These are phyloP conservation scores for Falco rusticolus DNA, from an alignment of 2,797 vertebrate genomes.

Conservation along the genomic window DNA sequence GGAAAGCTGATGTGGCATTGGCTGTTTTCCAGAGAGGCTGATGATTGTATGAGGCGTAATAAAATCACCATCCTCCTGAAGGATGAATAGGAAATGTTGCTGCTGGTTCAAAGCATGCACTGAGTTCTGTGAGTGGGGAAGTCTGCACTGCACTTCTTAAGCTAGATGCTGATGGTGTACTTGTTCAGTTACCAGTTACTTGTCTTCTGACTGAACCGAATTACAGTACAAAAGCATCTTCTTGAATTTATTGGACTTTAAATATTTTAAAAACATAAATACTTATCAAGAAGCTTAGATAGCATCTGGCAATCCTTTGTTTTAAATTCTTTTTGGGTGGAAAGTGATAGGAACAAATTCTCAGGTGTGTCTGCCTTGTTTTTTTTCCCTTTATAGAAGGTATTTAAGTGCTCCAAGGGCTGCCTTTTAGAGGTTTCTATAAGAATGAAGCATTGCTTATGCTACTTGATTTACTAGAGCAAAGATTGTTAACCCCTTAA, in stretches of 20 bases:
- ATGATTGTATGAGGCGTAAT: not conserved
- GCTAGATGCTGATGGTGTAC: not conserved
- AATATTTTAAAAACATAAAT: not conserved
- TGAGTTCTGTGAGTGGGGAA: not conserved
- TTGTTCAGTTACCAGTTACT: not conserved
- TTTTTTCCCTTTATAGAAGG: not conserved
- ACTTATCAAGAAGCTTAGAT: not conserved
- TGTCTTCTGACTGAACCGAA: not conserved
- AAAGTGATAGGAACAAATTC: not conserved
- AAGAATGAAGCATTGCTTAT: not conserved
- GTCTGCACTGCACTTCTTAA: rapidly evolving
- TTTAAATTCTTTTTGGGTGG: not conserved
- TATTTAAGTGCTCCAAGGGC: not conserved
- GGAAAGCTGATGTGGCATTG: not conserved
- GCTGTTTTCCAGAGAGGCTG: not conserved
- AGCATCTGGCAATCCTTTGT: not conserved
- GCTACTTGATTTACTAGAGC: not conserved
- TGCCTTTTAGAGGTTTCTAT: not conserved
- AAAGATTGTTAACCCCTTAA: not conserved
- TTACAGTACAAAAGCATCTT: not conserved
- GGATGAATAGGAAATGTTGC: not conserved
- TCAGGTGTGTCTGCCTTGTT: not conserved
- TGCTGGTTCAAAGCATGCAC: not conserved
- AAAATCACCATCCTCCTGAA: not conserved
- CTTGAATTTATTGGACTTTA: not conserved